Conservation (phyloP, 2,888 invertebrate genomes). For the Nudaria mundana region DNA sequence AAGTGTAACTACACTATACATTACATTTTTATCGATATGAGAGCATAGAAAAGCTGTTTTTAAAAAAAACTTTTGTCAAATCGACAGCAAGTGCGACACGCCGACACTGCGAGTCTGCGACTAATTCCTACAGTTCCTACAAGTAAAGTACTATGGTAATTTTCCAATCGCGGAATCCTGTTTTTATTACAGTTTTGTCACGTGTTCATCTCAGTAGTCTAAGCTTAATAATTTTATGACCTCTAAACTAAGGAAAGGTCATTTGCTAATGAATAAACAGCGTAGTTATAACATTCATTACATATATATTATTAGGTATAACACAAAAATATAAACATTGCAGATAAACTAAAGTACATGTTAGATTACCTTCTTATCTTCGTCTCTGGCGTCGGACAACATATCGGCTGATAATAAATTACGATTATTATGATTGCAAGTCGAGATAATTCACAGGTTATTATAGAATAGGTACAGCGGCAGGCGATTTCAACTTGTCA, state of each 20-base stretch:
- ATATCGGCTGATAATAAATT: slow-evolving; percentile 38
- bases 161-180: background rate
- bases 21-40: no score
- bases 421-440: slow-evolving; percentile 17
- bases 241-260: slow-evolving; percentile 62
- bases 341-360: slow-evolving; percentile 42
- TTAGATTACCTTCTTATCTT: slow-evolving; percentile 65
- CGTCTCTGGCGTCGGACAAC: slow-evolving; percentile 58
- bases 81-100: background rate
- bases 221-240: slow-evolving; percentile 33
- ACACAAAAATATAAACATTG: slow-evolving; percentile 29
- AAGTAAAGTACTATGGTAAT: no score
- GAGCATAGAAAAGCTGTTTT: no score
- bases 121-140: no score
- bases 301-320: slow-evolving; percentile 36
- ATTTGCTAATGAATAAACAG: slow-evolving; percentile 52
- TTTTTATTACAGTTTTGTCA: slow-evolving; percentile 2
- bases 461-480: slow-evolving; percentile 13
- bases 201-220: background rate
- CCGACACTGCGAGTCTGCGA: no score
- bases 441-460: slow-evolving; percentile 25
- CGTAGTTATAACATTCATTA: slow-evolving; percentile 29
- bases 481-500: slow-evolving; percentile 24
- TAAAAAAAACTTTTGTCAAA: slow-evolving; percentile 8
- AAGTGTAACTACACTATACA: no score